Conservation (phyloP, 2,797 vertebrate genomes). For the Sebastes nivosus region DNA sequence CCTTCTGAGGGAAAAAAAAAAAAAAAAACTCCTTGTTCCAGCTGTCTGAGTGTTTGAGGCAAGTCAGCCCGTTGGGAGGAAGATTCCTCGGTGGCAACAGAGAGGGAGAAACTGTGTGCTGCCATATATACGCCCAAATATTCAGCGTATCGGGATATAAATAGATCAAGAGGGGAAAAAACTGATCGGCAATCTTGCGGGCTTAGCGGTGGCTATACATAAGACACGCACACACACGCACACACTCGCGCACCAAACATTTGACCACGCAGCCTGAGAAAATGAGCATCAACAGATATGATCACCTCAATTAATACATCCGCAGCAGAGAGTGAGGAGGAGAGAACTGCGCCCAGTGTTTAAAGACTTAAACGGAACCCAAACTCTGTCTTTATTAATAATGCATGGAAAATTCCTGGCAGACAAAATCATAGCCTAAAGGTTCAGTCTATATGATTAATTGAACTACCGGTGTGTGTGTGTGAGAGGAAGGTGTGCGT, state of each 20-base stretch:
- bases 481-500: constrained; percentile 53
- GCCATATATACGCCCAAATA: constrained; percentile 65
- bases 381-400: constrained; percentile 69
- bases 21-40: constrained; percentile 22
- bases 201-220: constrained; percentile 38
- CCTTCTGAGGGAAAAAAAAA: not conserved
- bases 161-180: constrained; percentile 65
- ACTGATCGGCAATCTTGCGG: constrained; percentile 70
- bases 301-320: constrained; percentile 79
- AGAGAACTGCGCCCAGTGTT: constrained; percentile 61
- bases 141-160: constrained; percentile 68
- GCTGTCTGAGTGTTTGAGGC: constrained; percentile 63
- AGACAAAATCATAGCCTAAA: constrained; percentile 58
- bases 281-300: constrained; percentile 81
- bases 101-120: constrained; percentile 49
- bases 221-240: constrained; percentile 32
- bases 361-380: constrained; percentile 59
- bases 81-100: constrained; percentile 71
- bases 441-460: constrained; percentile 70
- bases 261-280: constrained; percentile 65
- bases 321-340: constrained; percentile 69
- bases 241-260: constrained; percentile 25
- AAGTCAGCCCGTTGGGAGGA: constrained; percentile 60
- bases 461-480: constrained; percentile 65
- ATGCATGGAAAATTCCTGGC: constrained; percentile 49